These are phyloP conservation scores for Trogon melanurus DNA, from an alignment of 2,113 vertebrate genomes.

Conservation along the genomic window DNA sequence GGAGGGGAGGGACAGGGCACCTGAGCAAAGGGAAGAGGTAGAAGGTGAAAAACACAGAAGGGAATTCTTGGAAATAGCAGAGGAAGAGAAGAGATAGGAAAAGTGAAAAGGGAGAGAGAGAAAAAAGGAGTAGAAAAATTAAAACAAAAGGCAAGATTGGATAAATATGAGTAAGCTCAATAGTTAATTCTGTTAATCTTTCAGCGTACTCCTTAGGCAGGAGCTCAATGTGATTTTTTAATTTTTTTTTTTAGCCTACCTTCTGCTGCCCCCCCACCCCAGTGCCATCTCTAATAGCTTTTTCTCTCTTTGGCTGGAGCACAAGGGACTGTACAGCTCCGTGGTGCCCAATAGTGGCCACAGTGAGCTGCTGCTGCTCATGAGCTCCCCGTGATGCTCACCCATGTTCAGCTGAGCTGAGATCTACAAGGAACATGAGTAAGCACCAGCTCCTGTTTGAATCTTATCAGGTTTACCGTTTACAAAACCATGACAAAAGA, in stretches of 20 bases:
- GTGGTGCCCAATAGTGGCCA: accelerated
- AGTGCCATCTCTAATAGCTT: not conserved
- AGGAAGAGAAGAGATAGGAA: not conserved
- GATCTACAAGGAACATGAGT: not conserved
- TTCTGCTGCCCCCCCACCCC: too few species aligned
- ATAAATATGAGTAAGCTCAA: not conserved
- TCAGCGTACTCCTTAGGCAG: not conserved
- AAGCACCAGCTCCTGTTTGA: not conserved
- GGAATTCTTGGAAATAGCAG: not conserved
- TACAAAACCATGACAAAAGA: not conserved
- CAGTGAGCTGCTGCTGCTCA: not conserved
- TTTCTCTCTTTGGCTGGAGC: not conserved
- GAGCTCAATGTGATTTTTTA: not conserved
- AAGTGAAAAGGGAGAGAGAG: not conserved
- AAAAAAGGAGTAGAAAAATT: not conserved
- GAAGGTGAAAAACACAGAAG: not conserved
- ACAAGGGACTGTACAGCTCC: accelerated
- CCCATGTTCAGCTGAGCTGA: accelerated
- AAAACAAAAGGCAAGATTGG: not conserved
- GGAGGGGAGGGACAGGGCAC: not conserved
- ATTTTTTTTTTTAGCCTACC: not conserved
- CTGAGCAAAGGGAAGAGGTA: not conserved
- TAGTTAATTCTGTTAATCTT: not conserved
- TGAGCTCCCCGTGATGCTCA: not conserved
- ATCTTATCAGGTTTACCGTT: not conserved